Base-by-base conservation (phyloP, 2,113 vertebrate genomes). In the Gavialis gangeticus region DNA sequence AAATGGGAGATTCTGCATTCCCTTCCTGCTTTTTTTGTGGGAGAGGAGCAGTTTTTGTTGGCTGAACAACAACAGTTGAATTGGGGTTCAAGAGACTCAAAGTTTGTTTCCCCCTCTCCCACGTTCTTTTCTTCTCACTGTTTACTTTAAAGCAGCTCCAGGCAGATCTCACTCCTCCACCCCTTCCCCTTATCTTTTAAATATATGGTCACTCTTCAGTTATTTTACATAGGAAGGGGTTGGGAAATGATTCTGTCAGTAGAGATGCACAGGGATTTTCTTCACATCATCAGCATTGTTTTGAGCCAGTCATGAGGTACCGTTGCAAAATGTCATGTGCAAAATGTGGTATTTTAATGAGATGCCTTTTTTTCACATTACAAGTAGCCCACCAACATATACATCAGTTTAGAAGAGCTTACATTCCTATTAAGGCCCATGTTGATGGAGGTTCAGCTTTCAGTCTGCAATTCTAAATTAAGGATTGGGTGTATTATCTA, bases 71-170 rank as follows among this genome's bases (percentile, higher is more conserved):
- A 57, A 55, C 81, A 58, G 8, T 58, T 83, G 28, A 76, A 85
- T 14, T 67, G 75, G 58, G 6, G 37, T 91, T 93, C 37, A 25
- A 82, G 91, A 89, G 12, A 54, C 22, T 78, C 17, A 37, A 37
- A 37, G 37, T 37, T 69, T 89, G 69, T 2, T 63, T 77, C 6
- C 9, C 1, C 76, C 94, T 96, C 89, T 90, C 75, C 71, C 79
- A 54, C 5, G 0, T 14, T 78, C 46, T 27, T 5, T 75, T 37
- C 54, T 46, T 94, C 89, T 94, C 85, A 24, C 67, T 82, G 89
- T 55, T 27, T 94, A 59, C 10, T 92, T n/a, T 75, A 94, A 91
- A 86, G 4, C 6, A 15, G 13, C 75, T 97, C 94, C 89, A 87
- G 67, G 27, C 14, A n/a, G 6, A 6, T 75, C 54, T 91, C 4